phyloP scores from a whole-genome alignment of 2,888 invertebrate genomes.

The Amorpha juglandis region DNA sequence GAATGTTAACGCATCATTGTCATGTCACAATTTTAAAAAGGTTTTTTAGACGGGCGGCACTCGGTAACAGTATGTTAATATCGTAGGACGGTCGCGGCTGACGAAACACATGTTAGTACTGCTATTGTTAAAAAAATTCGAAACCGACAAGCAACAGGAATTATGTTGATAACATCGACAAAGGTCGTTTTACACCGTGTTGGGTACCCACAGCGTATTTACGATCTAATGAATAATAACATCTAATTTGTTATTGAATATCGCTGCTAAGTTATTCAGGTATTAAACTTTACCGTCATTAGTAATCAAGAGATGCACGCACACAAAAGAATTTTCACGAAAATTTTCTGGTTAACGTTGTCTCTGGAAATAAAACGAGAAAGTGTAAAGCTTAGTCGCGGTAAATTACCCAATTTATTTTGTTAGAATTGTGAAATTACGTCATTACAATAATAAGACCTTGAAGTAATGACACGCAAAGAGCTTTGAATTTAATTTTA shows the following conservation, averaged over 20 bases:
- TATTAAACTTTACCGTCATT: not conserved
- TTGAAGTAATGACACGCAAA: constrained; percentile 9
- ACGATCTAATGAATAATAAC: constrained; percentile 27
- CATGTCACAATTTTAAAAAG: constrained; percentile 74
- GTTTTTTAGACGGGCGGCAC: constrained; percentile 57
- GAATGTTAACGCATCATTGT: constrained; percentile 78
- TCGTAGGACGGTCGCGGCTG: constrained; percentile 66
- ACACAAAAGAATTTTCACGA: constrained; percentile 5
- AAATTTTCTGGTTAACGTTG: constrained; percentile 9
- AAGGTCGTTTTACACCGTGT: constrained; percentile 42
- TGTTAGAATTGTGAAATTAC: constrained; percentile 10
- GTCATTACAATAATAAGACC: constrained; percentile 1
- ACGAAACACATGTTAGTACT: constrained; percentile 74
- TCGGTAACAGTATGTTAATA: constrained; percentile 75
- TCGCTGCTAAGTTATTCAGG: constrained; percentile 2
- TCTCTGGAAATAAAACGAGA: constrained; percentile 12
- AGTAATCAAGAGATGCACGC: constrained; percentile 5
- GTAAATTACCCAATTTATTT: constrained; percentile 14
- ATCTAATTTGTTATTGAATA: not conserved
- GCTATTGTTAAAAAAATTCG: constrained; percentile 68
- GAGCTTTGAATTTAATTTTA: not conserved
- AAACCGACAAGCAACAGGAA: constrained; percentile 59
- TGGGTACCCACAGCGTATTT: constrained; percentile 27
- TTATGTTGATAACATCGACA: constrained; percentile 59
- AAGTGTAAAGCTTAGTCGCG: constrained; percentile 8